Base-by-base conservation (phyloP, 1,140 invertebrate species). In the Bombus waltoni region DNA sequence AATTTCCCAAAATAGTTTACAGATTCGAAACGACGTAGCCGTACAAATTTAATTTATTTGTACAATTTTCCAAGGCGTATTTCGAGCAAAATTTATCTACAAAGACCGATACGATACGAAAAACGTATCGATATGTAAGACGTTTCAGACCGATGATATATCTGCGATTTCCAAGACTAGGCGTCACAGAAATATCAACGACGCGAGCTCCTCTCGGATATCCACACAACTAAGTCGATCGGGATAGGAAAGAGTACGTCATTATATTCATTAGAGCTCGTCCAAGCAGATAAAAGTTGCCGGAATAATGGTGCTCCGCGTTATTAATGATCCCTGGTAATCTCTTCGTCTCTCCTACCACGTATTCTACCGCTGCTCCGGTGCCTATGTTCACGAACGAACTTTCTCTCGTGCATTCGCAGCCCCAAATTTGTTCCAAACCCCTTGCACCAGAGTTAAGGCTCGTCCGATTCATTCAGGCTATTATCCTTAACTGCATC, bases 291-390 rank as follows among this genome's bases (percentile, higher is more conserved):
- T 92, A 91, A 91, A 92, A 92, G 86, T 91, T 89, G 83, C 85
- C 86, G 89, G 90, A 92, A 91, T 90, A 91, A 92, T 91, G 87
- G 85, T 81, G 85, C 87, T 89, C 65, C 71, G 87, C 73, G 87
- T 92, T 92, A 92, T 92, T 92, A 92, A 92, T 92, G 91, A 92
- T 92, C 86, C 83, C 86, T 83, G 83, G 86, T 91, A 92, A 92
- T 92, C 90, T 90, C 90, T 87, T 82, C 78, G 86, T 78, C 88
- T 84, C 76, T 88, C 77, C 75, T 28, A 47, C 53, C 81, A 42
- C 62, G 81, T 77, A 88, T 79, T 76, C 81, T 35, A 68, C 42
- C 62, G 44, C 35, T 74, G 57, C 71, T 53, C 42, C 22, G 53
- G 9, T 81, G 57, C 76, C 86, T 85, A 85, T 87, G 72, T 65